phyloP scores from a whole-genome alignment of 2,888 invertebrate species.

The Ormyrus labotus region DNA sequence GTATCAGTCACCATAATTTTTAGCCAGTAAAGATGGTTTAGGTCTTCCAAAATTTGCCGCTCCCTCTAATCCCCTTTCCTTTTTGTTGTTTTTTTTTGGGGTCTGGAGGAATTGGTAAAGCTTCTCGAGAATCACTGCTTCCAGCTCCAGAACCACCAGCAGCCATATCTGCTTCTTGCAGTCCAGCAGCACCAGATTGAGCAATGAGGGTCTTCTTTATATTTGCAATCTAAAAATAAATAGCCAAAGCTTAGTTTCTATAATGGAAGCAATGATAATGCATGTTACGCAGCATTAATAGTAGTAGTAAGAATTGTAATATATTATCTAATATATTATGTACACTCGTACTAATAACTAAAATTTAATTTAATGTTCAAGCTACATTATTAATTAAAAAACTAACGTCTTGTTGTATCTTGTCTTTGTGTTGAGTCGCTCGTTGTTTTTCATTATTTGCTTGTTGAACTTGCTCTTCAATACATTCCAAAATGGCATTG shows the following conservation, averaged over 20 bases:
- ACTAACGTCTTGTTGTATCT: conserved; percentile 90
- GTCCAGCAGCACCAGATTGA: conserved; percentile 80
- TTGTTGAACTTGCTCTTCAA: conserved; percentile 91
- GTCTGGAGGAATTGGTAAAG: conserved; percentile 72
- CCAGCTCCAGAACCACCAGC: conserved; percentile 84
- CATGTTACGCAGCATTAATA: background rate
- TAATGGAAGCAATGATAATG: background rate
- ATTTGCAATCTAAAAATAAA: conserved; percentile 82
- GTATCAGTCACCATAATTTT: conserved; percentile 18
- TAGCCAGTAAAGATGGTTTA: conserved; percentile 16
- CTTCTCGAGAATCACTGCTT: conserved; percentile 77
- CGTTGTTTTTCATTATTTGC: conserved; percentile 92
- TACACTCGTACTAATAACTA: conserved; percentile 27
- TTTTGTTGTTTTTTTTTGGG: conserved; percentile 79
- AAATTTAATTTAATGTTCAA: conserved; percentile 21
- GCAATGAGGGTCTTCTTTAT: conserved; percentile 93
- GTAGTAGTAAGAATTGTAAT: background rate
- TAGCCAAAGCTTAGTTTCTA: conserved; percentile 1
- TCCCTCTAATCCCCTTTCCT: conserved; percentile 82
- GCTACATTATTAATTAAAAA: conserved; percentile 35
- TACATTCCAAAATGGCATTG: conserved; percentile 90
- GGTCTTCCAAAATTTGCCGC: conserved; percentile 83
- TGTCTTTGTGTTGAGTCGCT: conserved; percentile 86
- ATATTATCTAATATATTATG: conserved; percentile 15
- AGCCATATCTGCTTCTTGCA: conserved; percentile 89